Percentiles rank a stretch among this genome's conserved stretches.
These are phyloP conservation scores for Drosophila anomelani DNA, from an alignment of 2,888 invertebrate genomes.

Conservation along the genomic window DNA sequence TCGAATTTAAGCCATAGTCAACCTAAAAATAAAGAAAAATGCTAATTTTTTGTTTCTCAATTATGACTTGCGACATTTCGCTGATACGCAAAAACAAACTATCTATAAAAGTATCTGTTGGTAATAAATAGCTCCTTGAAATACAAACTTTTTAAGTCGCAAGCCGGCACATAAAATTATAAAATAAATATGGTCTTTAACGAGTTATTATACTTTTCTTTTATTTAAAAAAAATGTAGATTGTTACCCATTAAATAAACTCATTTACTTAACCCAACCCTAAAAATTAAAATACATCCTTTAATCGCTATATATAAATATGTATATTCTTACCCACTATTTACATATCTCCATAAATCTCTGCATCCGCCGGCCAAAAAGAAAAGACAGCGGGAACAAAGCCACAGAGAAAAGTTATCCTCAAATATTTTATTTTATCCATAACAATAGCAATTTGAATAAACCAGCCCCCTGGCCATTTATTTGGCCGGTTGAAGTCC, in stretches of 20 bases:
- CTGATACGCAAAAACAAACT: too few relatives aligned
- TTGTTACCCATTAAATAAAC: neutral
- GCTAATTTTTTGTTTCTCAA: too few relatives aligned
- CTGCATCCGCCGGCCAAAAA: slow-evolving; percentile 1
- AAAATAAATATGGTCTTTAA: neutral
- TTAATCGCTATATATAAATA: neutral
- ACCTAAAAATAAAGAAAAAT: too few relatives aligned
- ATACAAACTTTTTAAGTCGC: neutral
- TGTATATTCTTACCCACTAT: neutral
- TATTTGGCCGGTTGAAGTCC: slow-evolving; percentile 48
- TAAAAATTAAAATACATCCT: slow-evolving; percentile 2
- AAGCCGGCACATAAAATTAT: neutral
- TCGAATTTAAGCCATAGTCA: neutral
- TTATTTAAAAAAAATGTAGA: neutral
- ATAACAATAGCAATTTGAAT: slow-evolving; percentile 47
- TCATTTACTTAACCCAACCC: neutral
- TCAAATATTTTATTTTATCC: slow-evolving; percentile 50
- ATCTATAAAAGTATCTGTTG: too few relatives aligned
- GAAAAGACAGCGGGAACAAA: slow-evolving; percentile 11
- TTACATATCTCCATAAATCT: slow-evolving; percentile 26
- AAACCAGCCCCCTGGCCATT: slow-evolving; percentile 49
- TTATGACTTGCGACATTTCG: too few relatives aligned
- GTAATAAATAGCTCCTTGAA: neutral
- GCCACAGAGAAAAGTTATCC: slow-evolving; percentile 25
- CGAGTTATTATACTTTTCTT: neutral